Evolutionary conservation across 2,888 invertebrate genomes (phyloP).

Genomic region (Nemurella pictetii): DNA sequence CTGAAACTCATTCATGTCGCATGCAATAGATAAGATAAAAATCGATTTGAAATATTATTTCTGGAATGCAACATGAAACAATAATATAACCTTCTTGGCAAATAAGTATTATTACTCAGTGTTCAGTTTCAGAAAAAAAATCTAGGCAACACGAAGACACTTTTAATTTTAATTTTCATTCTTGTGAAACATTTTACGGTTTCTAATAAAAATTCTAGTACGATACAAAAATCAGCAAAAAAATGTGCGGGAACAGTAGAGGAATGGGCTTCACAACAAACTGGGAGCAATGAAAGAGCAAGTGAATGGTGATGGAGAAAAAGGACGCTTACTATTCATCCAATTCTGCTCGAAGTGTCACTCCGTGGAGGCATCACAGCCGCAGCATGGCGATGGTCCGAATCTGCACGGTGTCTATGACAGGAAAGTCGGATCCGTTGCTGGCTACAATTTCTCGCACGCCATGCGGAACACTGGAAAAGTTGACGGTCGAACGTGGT

Average conservation of each 20-base stretch:
- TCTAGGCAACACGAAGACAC: not conserved
- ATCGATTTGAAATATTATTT: too few species aligned
- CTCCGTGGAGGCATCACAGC: not conserved
- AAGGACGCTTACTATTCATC: not conserved
- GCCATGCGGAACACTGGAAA: conserved; percentile 1
- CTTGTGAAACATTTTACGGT: not conserved
- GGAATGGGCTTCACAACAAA: not conserved
- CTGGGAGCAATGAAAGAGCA: not conserved
- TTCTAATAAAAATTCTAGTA: too few species aligned
- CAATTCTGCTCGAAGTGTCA: conserved; percentile 13
- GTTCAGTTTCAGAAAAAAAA: not conserved
- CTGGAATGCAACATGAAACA: not conserved
- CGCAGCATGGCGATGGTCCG: conserved; percentile 1
- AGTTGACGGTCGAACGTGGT: not conserved
- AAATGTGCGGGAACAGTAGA: not conserved
- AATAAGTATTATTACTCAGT: not conserved
- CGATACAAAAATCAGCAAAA: not conserved
- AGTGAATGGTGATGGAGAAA: conserved; percentile 2
- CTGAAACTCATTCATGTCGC: too few species aligned
- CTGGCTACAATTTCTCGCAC: conserved; percentile 1
- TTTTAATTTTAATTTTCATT: too few species aligned
- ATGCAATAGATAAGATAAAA: too few species aligned
- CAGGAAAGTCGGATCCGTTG: conserved; percentile 8
- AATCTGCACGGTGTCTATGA: not conserved
- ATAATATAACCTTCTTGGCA: not conserved